These are phyloP conservation scores for Myocastor coypus DNA, from an alignment of 2,113 vertebrate species.

Conservation along the genomic window DNA sequence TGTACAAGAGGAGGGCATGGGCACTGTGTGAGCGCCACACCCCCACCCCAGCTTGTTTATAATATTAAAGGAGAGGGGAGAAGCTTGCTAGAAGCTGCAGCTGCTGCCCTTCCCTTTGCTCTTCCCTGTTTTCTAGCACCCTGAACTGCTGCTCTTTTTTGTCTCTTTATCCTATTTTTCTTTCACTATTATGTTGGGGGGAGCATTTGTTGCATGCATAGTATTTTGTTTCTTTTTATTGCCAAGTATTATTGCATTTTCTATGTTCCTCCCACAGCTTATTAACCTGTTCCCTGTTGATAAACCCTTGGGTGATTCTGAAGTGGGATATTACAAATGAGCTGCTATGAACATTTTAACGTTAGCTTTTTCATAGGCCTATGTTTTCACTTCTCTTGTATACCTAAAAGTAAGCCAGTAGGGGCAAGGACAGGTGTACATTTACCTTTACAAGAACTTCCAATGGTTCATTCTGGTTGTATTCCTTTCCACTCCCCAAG, in stretches of 20 bases:
- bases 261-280: neutral
- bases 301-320: neutral
- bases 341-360: constrained; percentile 9
- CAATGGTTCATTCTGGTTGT: neutral
- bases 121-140: too few species aligned
- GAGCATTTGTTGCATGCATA: neutral
- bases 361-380: neutral
- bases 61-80: too few species aligned
- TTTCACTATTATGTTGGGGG: neutral
- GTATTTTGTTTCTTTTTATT: neutral
- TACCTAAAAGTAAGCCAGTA: neutral
- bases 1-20: too few species aligned
- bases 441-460: neutral
- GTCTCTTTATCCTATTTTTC: neutral
- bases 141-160: neutral
- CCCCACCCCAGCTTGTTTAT: too few species aligned
- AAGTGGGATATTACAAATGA: neutral
- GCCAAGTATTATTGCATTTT: neutral
- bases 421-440: neutral
- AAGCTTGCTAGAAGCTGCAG: too few species aligned
- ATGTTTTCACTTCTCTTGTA: neutral
- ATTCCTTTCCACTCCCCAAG: neutral
- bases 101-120: too few species aligned
- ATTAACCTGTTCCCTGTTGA: neutral
- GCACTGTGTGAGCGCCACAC: too few species aligned